Conservation (phyloP, 2,113 vertebrate genomes). For the Capreolus pygargus region DNA sequence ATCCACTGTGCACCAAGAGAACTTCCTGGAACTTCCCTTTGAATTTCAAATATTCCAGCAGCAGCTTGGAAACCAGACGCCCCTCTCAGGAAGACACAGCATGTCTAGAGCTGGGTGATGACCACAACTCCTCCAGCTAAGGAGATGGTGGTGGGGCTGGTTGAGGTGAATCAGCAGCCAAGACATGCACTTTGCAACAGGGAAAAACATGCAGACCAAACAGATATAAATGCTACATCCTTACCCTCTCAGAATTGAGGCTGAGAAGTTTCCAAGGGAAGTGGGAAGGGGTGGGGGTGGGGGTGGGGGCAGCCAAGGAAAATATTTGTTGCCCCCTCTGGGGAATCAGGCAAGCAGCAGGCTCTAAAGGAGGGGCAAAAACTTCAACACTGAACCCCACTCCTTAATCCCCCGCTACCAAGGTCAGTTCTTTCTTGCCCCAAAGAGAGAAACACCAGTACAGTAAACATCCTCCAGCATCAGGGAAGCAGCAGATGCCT, state of each 20-base stretch:
- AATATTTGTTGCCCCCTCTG: not conserved
- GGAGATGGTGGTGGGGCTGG: not conserved
- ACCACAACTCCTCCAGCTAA: not conserved
- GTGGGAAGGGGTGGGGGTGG: fast-evolving
- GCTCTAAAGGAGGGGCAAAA: not conserved
- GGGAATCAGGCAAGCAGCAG: not conserved
- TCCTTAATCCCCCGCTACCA: no score
- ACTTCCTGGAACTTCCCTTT: not conserved
- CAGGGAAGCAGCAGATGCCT: not conserved
- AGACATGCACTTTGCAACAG: not conserved
- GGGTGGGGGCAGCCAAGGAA: not conserved
- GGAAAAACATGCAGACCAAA: not conserved
- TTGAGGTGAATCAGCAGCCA: not conserved
- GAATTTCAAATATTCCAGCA: not conserved
- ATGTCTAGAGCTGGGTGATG: not conserved
- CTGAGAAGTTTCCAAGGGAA: not conserved
- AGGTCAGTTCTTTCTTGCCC: not conserved
- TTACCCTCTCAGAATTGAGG: not conserved
- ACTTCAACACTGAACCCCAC: not conserved
- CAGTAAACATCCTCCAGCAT: not conserved
- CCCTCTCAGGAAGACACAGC: not conserved
- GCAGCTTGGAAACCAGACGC: not conserved
- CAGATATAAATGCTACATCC: not conserved
- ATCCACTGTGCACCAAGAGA: not conserved
- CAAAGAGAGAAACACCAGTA: not conserved